Conservation (phyloP, 2,797 vertebrate genomes). For the Spinibarbus caldwelli region DNA sequence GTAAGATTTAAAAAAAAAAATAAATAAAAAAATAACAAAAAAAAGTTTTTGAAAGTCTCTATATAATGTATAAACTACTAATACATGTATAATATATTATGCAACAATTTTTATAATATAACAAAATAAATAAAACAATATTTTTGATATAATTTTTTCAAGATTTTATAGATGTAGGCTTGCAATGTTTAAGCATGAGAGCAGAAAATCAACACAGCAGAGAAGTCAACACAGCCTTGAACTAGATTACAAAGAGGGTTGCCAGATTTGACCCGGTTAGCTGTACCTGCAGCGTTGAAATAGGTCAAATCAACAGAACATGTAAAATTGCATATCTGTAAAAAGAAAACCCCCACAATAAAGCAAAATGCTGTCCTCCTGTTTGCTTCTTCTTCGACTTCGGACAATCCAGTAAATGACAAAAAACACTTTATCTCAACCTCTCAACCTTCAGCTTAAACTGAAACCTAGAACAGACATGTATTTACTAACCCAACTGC, state of each 20-base stretch:
- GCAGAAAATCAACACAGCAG: conserved; percentile 18
- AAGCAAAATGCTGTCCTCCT: neutral
- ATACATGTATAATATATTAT: too few species aligned
- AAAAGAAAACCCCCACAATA: neutral
- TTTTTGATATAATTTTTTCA: too few species aligned
- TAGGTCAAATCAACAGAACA: conserved; percentile 31
- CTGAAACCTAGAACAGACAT: neutral
- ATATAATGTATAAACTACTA: too few species aligned
- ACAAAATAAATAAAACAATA: too few species aligned
- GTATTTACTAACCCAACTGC: neutral
- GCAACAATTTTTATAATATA: too few species aligned
- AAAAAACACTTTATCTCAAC: neutral
- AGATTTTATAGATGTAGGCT: neutral
- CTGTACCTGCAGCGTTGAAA: neutral
- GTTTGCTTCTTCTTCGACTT: neutral
- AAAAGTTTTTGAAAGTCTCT: too few species aligned
- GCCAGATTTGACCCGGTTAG: conserved; percentile 12
- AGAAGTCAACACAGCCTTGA: conserved; percentile 32
- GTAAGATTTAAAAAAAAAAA: too few species aligned
- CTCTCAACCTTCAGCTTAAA: neutral
- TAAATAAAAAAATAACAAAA: too few species aligned
- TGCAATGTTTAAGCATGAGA: neutral
- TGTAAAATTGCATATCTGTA: neutral
- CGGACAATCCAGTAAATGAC: neutral
- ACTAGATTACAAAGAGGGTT: conserved; percentile 24